These are phyloP conservation scores for Notamacropus eugenii DNA, from an alignment of 2,797 vertebrate genomes.

Conservation along the genomic window DNA sequence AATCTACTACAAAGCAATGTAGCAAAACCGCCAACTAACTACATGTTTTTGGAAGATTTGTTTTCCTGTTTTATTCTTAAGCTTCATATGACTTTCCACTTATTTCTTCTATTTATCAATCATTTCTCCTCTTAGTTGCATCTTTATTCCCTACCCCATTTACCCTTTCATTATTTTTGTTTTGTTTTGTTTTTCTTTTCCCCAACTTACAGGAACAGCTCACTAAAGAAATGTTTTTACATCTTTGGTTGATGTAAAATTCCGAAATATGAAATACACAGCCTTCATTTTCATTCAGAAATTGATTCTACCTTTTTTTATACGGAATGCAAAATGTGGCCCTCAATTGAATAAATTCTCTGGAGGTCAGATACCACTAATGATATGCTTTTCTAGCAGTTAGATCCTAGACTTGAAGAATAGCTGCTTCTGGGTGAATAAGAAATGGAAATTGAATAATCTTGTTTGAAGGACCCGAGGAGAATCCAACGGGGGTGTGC, in stretches of 20 bases:
- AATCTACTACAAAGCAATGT: background rate
- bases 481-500: background rate
- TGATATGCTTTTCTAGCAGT: background rate
- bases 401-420: background rate
- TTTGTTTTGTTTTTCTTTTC: constrained; percentile 15
- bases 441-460: background rate
- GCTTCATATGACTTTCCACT: constrained; percentile 52
- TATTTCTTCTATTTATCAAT: constrained; percentile 57
- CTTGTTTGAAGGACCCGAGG: background rate
- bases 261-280: constrained; percentile 12
- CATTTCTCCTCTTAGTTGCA: background rate
- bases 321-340: background rate
- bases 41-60: background rate
- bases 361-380: background rate
- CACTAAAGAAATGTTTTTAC: background rate
- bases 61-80: constrained; percentile 65
- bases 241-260: background rate
- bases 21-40: constrained; percentile 6
- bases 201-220: constrained; percentile 13
- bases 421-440: background rate
- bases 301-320: constrained; percentile 15
- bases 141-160: background rate
- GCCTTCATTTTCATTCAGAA: constrained; percentile 5
- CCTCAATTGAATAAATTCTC: background rate
- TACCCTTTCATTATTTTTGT: background rate